Evolutionary conservation across 2,113 vertebrate genomes (phyloP), one percentile per base, ranked within the genome.

Genomic region (Ophthalmolycus amberensis): DNA sequence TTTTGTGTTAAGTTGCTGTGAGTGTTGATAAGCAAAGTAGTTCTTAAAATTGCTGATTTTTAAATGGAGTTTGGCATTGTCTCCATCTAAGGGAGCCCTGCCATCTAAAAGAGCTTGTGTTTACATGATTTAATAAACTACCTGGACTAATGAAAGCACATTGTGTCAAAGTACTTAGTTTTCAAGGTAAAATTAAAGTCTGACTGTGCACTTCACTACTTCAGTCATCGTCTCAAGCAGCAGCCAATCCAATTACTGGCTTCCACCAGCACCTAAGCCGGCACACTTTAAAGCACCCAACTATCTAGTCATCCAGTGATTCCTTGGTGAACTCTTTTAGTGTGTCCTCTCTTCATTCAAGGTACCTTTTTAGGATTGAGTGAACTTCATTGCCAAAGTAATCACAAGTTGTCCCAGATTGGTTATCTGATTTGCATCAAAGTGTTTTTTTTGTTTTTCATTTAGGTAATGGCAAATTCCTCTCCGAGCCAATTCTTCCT

Each of bases 231-330:
- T 68, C 25, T 25, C 25, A 5, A n/a, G n/a, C 27, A 62, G 46
- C 46, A 44, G 50, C 5, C 63, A 69, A 74, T 52, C 75, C 27
- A 25, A 68, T 78, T 78, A 78, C 25, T 22, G 54, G 15, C 32
- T 37, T 42, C 29, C 38, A n/a, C 4, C 20, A 32, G 22, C 74
- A 48, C 48, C 1, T 56, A 34, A 42, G 46, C 66, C 65, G 50
- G 52, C 10, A 44, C 32, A 15, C 3, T 46, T 63, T 37, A 27
- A 34, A 71, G 18, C 72, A 27, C 9, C 64, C 9, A 9, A 5
- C n/a, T 9, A 11, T 15, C 15, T 5, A 4, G 40, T 71, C 67
- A 71, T 11, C 0, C 0, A 6, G 14, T 9, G 27, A 38, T 20
- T 12, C 18, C 63, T 14, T 0, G 5, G 5, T 44, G 34, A 62